Evolutionary conservation across 1,140 invertebrate species (phyloP).

Genomic region (Phymastichus coffea): DNA sequence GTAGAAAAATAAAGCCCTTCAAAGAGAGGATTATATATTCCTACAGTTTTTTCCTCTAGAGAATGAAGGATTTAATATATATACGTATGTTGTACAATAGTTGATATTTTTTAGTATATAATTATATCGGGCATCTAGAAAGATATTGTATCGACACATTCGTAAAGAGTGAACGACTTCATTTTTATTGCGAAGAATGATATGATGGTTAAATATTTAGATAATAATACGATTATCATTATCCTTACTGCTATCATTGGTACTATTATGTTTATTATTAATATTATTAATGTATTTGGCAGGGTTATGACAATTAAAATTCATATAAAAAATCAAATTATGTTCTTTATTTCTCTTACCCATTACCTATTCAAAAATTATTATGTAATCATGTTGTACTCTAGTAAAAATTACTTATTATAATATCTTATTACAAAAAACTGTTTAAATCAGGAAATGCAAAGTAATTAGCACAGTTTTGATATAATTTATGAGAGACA

Average conservation of each 20-base stretch:
- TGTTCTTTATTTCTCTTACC: slow-evolving; percentile 11
- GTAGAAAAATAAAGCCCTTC: slow-evolving; percentile 7
- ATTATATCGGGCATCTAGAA: slow-evolving; percentile 29
- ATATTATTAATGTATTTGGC: slow-evolving; percentile 59
- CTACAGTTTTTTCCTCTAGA: slow-evolving; percentile 19
- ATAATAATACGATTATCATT: slow-evolving; percentile 42
- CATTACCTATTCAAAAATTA: no score
- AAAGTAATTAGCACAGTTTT: no score
- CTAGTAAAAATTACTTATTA: no score
- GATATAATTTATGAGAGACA: no score
- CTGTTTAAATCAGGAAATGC: slow-evolving; percentile 11
- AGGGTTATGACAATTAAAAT: slow-evolving; percentile 57
- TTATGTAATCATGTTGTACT: no score
- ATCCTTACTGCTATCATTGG: slow-evolving; percentile 43
- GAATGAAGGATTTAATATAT: slow-evolving; percentile 12
- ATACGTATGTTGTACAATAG: slow-evolving; percentile 31
- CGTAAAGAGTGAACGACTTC: slow-evolving; percentile 24
- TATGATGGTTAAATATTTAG: slow-evolving; percentile 45
- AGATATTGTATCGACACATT: slow-evolving; percentile 28
- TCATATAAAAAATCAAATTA: slow-evolving; percentile 37
- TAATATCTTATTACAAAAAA: slow-evolving; percentile 18
- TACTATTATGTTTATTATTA: slow-evolving; percentile 51
- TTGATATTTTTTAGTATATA: slow-evolving; percentile 34
- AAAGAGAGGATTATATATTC: slow-evolving; percentile 18
- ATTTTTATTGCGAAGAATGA: slow-evolving; percentile 30